These are phyloP conservation scores for Enteromius unitaeniatus DNA, from an alignment of 2,797 vertebrate genomes.

Conservation along the genomic window DNA sequence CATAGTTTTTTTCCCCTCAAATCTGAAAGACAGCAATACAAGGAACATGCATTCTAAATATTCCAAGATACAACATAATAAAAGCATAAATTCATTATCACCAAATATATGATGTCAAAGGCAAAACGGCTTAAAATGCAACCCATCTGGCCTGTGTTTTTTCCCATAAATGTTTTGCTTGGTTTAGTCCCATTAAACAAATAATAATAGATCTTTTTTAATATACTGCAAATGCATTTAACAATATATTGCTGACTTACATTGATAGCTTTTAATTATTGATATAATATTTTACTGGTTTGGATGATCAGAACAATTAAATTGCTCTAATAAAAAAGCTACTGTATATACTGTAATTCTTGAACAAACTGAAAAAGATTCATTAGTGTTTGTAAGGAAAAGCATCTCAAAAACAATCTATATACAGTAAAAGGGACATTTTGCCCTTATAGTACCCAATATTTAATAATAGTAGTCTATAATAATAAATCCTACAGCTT, in stretches of 20 bases:
- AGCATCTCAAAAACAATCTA: neutral
- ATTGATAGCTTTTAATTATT: neutral
- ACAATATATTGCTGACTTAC: neutral
- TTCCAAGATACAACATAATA: neutral
- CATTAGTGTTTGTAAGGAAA: neutral
- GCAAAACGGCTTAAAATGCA: neutral
- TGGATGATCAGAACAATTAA: too few relatives aligned
- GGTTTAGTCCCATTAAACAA: neutral
- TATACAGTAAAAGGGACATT: neutral
- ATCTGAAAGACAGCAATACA: neutral
- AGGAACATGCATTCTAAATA: neutral
- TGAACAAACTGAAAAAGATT: neutral
- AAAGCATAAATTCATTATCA: neutral
- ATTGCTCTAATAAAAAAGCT: neutral
- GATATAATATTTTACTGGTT: too few relatives aligned
- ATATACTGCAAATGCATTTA: slow-evolving; percentile 12
- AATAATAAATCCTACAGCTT: neutral
- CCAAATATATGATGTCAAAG: neutral
- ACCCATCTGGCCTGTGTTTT: neutral
- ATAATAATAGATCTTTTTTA: neutral
- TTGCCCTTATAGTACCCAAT: neutral
- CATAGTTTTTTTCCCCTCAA: too few relatives aligned
- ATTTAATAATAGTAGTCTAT: neutral
- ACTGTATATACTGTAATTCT: neutral
- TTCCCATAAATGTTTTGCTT: neutral